Evolutionary conservation across 2,113 vertebrate species (phyloP).

Genomic region (Chamaea fasciata): DNA sequence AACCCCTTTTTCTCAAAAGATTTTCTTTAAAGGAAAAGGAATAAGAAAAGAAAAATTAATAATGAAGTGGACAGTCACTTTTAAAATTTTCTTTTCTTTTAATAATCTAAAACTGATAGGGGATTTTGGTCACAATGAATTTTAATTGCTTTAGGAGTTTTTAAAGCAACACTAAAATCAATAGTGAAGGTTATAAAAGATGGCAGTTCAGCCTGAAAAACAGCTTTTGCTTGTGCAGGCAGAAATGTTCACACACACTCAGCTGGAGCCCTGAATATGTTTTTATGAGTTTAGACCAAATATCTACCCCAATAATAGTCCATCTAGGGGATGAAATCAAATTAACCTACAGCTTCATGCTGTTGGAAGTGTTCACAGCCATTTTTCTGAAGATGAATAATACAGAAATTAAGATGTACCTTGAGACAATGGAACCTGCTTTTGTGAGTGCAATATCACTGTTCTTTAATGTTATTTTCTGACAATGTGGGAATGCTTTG

Average conservation of each 20-base stretch:
- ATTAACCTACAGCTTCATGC: neutral
- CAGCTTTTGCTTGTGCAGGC: neutral
- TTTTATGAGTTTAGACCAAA: neutral
- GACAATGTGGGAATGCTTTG: neutral
- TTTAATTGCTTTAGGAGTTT: neutral
- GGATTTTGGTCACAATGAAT: neutral
- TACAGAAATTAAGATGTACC: neutral
- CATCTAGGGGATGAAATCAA: neutral
- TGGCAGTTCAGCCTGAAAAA: neutral
- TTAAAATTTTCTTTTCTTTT: neutral
- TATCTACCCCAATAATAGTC: neutral
- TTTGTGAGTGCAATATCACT: neutral
- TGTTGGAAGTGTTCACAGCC: neutral
- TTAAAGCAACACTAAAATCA: neutral
- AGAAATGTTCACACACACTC: neutral
- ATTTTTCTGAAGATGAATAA: neutral
- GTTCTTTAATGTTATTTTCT: neutral
- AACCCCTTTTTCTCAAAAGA: neutral
- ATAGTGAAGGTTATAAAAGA: neutral
- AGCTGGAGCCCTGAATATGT: neutral
- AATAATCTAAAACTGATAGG: neutral
- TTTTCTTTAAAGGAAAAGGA: neutral
- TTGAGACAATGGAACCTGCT: neutral
- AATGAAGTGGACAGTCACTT: neutral
- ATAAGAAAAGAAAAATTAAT: neutral